phyloP scores from a whole-genome alignment of 2,888 invertebrate species.

The Drosophila leonis region DNA sequence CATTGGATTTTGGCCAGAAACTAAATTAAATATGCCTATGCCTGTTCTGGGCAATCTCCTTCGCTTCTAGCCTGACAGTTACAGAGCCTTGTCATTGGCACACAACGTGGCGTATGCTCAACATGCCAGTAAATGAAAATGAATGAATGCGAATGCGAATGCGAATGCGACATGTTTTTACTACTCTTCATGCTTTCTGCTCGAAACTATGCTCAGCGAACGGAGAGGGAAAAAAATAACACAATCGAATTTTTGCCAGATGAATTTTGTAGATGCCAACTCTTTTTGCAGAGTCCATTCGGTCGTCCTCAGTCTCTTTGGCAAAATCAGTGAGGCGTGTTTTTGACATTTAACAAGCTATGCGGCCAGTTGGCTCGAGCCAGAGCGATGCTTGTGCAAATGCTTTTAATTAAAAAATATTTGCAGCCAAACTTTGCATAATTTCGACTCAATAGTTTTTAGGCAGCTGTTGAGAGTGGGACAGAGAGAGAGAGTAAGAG shows the following conservation, averaged over 20 bases:
- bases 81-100: conserved; percentile 60
- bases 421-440: conserved; percentile 71
- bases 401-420: conserved; percentile 77
- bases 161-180: conserved; percentile 58
- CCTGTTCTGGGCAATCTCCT: conserved; percentile 30
- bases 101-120: conserved; percentile 53
- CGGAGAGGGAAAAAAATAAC: conserved; percentile 22
- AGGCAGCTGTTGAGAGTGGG: conserved; percentile 24
- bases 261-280: conserved; percentile 64
- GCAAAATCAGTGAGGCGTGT: conserved; percentile 72
- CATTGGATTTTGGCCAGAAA: conserved; percentile 24
- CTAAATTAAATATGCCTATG: conserved; percentile 44
- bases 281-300: conserved; percentile 30
- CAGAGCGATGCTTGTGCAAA: conserved; percentile 50
- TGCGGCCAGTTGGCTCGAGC: conserved; percentile 52
- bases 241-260: conserved; percentile 68
- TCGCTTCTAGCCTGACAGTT: conserved; percentile 43
- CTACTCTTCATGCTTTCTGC: conserved; percentile 36
- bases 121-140: conserved; percentile 69
- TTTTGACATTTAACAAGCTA: conserved; percentile 76
- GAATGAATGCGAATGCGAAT: conserved; percentile 62
- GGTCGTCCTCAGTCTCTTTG: not conserved
- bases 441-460: conserved; percentile 66
- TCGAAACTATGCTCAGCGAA: conserved; percentile 42
- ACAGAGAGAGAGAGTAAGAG: not conserved